Evolutionary conservation across 1,140 invertebrate species (phyloP).

Genomic region (Pseudobourletiella spinata): DNA sequence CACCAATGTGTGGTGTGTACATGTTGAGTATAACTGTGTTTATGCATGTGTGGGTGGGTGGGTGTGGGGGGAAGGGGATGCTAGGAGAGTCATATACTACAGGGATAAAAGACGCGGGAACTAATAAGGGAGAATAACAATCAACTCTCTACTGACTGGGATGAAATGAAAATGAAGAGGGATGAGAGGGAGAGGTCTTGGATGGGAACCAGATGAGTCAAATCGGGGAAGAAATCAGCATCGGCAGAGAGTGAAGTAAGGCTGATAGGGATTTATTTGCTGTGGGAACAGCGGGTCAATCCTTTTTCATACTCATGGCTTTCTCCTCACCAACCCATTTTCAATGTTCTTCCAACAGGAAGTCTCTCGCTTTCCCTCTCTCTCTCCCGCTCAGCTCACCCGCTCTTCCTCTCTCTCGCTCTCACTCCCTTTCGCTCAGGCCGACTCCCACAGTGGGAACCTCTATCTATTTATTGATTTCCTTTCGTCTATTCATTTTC

Average conservation of each 20-base stretch:
- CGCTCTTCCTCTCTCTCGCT: not conserved
- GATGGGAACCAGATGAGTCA: conserved; percentile 8
- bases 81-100: too few species aligned
- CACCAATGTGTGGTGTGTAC: too few species aligned
- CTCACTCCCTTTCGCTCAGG: too few species aligned
- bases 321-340: not conserved
- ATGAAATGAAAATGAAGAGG: conserved; percentile 11
- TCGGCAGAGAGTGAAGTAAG: not conserved
- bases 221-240: conserved; percentile 5
- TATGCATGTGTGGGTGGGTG: too few species aligned
- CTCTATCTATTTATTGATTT: not conserved
- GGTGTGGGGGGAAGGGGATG: too few species aligned
- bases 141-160: not conserved
- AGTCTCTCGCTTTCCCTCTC: not conserved
- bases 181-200: not conserved
- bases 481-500: not conserved
- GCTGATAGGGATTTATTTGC: conserved; percentile 4
- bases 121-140: not conserved
- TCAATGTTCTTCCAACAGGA: not conserved
- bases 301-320: conserved; percentile 9
- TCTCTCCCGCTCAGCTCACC: not conserved
- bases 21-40: too few species aligned
- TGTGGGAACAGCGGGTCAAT: not conserved
- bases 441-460: too few species aligned
- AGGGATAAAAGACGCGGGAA: too few species aligned